phyloP scores from a whole-genome alignment of 1,140 invertebrate genomes.

The Drosophila kikkawai region DNA sequence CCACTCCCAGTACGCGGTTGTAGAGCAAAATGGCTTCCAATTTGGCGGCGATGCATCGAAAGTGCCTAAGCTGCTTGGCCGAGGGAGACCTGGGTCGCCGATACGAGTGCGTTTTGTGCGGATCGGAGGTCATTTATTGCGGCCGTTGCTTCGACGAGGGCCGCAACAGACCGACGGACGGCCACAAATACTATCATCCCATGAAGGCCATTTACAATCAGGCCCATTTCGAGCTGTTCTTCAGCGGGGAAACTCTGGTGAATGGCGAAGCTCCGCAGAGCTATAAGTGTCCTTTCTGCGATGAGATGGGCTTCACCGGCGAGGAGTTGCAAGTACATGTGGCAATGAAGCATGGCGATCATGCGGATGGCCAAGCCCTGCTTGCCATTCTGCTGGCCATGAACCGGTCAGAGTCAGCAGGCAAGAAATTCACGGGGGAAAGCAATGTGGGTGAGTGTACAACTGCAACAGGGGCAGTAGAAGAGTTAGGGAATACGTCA shows the following conservation, averaged over 20 bases:
- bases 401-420: background rate
- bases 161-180: slow-evolving; percentile 16
- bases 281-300: slow-evolving; percentile 55
- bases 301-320: slow-evolving; percentile 41
- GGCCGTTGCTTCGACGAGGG: slow-evolving; percentile 37
- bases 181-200: slow-evolving; percentile 64
- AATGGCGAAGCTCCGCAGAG: slow-evolving; percentile 55
- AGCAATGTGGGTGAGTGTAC: slow-evolving; percentile 44
- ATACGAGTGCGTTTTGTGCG: slow-evolving; percentile 56
- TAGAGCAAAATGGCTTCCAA: slow-evolving; percentile 3
- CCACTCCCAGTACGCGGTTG: background rate
- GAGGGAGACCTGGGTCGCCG: slow-evolving; percentile 18
- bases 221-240: slow-evolving; percentile 37
- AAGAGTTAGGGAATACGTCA: background rate
- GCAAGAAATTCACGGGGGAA: background rate
- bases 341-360: slow-evolving; percentile 23
- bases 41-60: background rate
- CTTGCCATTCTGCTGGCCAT: slow-evolving; percentile 48
- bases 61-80: slow-evolving; percentile 33
- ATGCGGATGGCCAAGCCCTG: slow-evolving; percentile 37
- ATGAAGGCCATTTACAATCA: slow-evolving; percentile 55
- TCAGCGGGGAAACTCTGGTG: slow-evolving; percentile 40
- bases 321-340: slow-evolving; percentile 54
- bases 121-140: slow-evolving; percentile 39
- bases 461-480: background rate